Evolutionary conservation across 2,888 invertebrate species (phyloP).

Genomic region (Exephanes ischioxanthus): DNA sequence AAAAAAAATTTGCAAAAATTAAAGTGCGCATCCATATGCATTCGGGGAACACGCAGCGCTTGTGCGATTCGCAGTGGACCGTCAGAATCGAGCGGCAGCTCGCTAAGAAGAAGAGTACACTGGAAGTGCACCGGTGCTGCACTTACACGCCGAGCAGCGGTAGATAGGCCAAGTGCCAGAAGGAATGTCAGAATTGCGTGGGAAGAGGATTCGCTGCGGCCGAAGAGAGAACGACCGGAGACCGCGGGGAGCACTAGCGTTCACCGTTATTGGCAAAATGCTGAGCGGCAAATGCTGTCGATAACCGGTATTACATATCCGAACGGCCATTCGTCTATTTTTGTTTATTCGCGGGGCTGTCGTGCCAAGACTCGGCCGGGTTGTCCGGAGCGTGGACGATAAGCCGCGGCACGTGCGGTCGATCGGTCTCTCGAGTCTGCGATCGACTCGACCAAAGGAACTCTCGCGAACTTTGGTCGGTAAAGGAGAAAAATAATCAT

Average conservation of each 20-base stretch:
- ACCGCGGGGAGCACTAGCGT: constrained; percentile 31
- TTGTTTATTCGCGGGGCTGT: constrained; percentile 3
- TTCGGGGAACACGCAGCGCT: constrained; percentile 48
- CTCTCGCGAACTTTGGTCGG: neutral
- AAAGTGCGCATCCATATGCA: constrained; percentile 62
- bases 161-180: constrained; percentile 64
- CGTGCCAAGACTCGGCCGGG: constrained; percentile 7
- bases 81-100: constrained; percentile 20
- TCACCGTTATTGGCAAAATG: constrained; percentile 61
- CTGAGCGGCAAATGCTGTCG: constrained; percentile 53
- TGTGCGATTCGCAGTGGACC: constrained; percentile 35
- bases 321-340: constrained; percentile 35
- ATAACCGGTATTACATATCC: constrained; percentile 58
- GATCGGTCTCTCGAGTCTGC: neutral
- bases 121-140: constrained; percentile 34
- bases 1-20: constrained; percentile 49
- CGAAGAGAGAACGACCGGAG: constrained; percentile 48
- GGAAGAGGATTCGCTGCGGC: constrained; percentile 68
- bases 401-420: constrained; percentile 22
- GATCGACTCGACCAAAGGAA: neutral
- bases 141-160: constrained; percentile 52
- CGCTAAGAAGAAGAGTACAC: constrained; percentile 35
- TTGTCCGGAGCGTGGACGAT: constrained; percentile 7
- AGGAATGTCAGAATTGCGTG: constrained; percentile 76
- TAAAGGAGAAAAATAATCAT: neutral